These are phyloP conservation scores for Formicarius rufipectus DNA, from an alignment of 2,113 vertebrate genomes.

Conservation along the genomic window DNA sequence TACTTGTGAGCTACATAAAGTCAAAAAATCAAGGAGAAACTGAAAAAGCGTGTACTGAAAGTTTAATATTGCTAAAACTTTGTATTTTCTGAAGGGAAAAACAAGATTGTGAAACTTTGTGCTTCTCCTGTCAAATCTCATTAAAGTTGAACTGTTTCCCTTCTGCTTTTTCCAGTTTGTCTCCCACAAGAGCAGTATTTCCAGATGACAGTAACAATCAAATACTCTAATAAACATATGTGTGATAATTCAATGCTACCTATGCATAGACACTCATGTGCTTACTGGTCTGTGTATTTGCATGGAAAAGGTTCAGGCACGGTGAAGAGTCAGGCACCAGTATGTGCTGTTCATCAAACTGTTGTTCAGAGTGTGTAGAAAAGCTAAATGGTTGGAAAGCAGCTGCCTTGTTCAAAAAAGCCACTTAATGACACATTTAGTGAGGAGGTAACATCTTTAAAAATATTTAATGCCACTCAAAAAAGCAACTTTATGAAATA, in stretches of 20 bases:
- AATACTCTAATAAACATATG: neutral
- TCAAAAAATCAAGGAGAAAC: neutral
- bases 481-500: constrained; percentile 4
- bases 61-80: neutral
- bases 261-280: rapidly evolving
- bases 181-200: neutral
- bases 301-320: neutral
- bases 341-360: neutral
- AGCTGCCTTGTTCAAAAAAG: neutral
- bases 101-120: neutral
- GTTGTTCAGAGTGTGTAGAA: neutral
- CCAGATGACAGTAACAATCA: neutral
- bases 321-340: neutral
- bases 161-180: neutral
- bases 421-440: neutral
- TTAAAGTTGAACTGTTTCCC: neutral
- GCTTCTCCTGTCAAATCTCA: neutral
- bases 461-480: neutral
- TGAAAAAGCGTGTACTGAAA: neutral
- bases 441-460: neutral
- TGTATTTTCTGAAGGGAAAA: neutral
- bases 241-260: neutral
- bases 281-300: neutral
- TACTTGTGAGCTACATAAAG: neutral
- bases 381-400: constrained; percentile 14